Conservation (phyloP, 1,140 invertebrate genomes). For the Cardiocondyla obscurior region DNA sequence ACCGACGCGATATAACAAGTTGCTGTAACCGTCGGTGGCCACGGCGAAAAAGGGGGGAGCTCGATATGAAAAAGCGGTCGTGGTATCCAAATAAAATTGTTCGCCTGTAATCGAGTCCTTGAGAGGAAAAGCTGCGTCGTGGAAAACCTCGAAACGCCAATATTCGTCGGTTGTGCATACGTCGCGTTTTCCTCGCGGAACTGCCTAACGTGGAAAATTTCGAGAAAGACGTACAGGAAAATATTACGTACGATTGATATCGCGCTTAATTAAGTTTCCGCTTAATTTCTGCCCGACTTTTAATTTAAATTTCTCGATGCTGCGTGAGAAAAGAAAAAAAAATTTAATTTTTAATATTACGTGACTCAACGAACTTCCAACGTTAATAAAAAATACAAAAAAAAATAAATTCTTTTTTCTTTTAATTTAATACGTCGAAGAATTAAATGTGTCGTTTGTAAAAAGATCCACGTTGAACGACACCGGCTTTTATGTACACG, state of each 20-base stretch:
- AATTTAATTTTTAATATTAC: background rate
- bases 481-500: background rate
- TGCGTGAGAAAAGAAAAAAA: background rate
- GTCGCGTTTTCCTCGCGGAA: conserved; percentile 25
- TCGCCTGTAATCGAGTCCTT: conserved; percentile 51
- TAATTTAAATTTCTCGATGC: background rate
- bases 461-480: background rate
- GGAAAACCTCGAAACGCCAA: conserved; percentile 26
- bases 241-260: conserved; percentile 5
- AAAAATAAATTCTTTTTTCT: too few species aligned
- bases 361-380: background rate
- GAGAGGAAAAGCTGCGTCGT: conserved; percentile 48
- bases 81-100: conserved; percentile 49
- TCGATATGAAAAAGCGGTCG: conserved; percentile 41
- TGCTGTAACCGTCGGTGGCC: conserved; percentile 33
- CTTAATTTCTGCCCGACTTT: background rate
- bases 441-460: background rate
- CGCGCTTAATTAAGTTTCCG: background rate
- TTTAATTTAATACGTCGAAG: too few species aligned
- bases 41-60: conserved; percentile 7
- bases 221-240: background rate
- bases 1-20: conserved; percentile 20
- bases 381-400: too few species aligned
- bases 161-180: conserved; percentile 41
- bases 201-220: conserved; percentile 20